Percentiles rank a stretch among this genome's conserved stretches.
These are phyloP conservation scores for Nemopilema nomurai DNA, from an alignment of 30 jellyfish, hydroid and myxozoan genomes.

Conservation along the genomic window DNA sequence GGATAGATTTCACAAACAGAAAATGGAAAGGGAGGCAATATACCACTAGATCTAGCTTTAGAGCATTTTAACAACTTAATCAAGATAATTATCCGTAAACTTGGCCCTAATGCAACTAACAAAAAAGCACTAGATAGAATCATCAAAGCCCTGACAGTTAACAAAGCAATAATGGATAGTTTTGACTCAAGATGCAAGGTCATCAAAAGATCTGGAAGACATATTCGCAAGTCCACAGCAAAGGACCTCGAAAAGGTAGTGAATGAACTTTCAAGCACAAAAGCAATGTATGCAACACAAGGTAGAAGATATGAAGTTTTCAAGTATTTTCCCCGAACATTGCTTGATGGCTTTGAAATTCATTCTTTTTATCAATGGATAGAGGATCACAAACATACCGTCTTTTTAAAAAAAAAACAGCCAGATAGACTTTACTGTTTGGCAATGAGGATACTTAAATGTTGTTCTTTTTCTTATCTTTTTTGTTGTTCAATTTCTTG, in stretches of 20 bases:
- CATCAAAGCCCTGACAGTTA: constrained; percentile 11
- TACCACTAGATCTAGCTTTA: constrained; percentile 33
- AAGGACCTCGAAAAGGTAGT: constrained; percentile 17
- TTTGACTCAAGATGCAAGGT: constrained; percentile 13
- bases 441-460: no score
- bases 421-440: no score
- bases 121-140: constrained; percentile 14
- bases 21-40: constrained; percentile 36
- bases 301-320: neutral
- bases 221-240: neutral
- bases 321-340: no score
- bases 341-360: neutral
- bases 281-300: neutral
- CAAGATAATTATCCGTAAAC: constrained; percentile 9
- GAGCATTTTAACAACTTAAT: constrained; percentile 23
- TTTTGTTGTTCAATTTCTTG: neutral
- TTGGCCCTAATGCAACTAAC: constrained; percentile 26
- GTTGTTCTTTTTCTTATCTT: no score
- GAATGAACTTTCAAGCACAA: neutral
- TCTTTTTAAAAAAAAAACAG: constrained; percentile 1
- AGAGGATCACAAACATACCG: neutral
- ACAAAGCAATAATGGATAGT: constrained; percentile 2
- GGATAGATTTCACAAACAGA: constrained; percentile 23
- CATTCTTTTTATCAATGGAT: neutral
- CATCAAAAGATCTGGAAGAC: constrained; percentile 34